Percentiles rank a stretch among this genome's conserved stretches.
Evolutionary conservation across 2,113 vertebrate genomes (phyloP).

Genomic region (Chascanopsetta lugubris): DNA sequence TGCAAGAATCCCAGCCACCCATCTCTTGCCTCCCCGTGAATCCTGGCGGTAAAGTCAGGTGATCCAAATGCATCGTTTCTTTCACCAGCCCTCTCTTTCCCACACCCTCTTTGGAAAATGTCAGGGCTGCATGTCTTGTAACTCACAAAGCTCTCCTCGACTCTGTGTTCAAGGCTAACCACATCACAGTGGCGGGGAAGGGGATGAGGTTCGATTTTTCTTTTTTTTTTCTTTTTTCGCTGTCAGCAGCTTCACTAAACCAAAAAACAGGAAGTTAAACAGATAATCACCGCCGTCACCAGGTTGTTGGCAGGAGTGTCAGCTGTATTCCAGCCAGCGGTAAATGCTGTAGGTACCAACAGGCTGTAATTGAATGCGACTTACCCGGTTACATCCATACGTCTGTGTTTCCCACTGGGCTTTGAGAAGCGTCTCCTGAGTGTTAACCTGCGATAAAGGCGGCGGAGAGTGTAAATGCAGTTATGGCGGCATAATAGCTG

Average conservation of each 20-base stretch:
- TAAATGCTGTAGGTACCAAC: conserved; percentile 59
- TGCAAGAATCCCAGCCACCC: conserved; percentile 46
- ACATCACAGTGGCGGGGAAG: conserved; percentile 26
- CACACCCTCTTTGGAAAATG: conserved; percentile 33
- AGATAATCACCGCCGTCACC: conserved; percentile 43
- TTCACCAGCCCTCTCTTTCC: conserved; percentile 21
- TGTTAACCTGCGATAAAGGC: conserved; percentile 42
- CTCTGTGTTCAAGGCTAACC: conserved; percentile 48
- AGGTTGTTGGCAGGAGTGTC: conserved; percentile 52
- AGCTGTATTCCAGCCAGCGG: conserved; percentile 54
- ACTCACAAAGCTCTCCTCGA: conserved; percentile 26
- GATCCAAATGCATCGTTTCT: conserved; percentile 49
- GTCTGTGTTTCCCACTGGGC: conserved; percentile 53
- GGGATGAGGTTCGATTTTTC: conserved; percentile 44
- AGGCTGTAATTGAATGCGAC: conserved; percentile 69
- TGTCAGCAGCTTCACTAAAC: conserved; percentile 43
- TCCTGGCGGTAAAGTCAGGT: conserved; percentile 43
- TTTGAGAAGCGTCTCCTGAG: conserved; percentile 43
- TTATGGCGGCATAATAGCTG: conserved; percentile 49
- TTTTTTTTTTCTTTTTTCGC: conserved; percentile 57
- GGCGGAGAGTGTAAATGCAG: conserved; percentile 52
- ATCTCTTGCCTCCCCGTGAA: conserved; percentile 55
- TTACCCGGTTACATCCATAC: conserved; percentile 62
- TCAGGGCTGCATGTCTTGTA: conserved; percentile 18
- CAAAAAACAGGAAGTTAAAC: conserved; percentile 66